Evolutionary conservation across 2,797 vertebrate species (phyloP), one percentile per base, ranked within the genome.

Genomic region (Heliangelus exortis): DNA sequence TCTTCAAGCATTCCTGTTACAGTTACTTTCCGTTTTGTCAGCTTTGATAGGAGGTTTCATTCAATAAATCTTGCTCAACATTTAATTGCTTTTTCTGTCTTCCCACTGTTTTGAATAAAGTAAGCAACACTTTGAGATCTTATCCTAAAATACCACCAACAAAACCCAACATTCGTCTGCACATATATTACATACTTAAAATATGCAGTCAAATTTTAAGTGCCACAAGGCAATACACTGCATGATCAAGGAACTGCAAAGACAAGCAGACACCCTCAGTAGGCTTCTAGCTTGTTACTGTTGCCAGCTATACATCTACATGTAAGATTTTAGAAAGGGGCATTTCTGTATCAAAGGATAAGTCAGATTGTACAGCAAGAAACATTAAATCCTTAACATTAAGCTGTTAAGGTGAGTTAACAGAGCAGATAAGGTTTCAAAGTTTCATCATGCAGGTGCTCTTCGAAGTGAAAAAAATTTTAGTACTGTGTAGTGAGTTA

Each of bases 351-450:
- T 77, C 57, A 87, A 93, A 92, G 71, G 47, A 78, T 31, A 65
- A 92, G 83, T 90, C 76, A 88, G 66, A 78, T 1, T 72, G 62
- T 54, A 68, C 73, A 93, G 83, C 36, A 93, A 69, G 53, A 91
- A 88, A 75, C 26, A 55, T 31, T 91, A 39, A 84, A 85, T 78
- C 54, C 73, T 80, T 47, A 71, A n/a, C n/a, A n/a, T n/a, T n/a
- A 29, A 90, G 53, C 26, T 65, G 29, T 75, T 86, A 91, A 67
- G 21, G 25, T 62, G 58, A 93, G 48, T n/a, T 75, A 95, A 90
- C 9, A 84, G 28, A 86, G 61, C 50, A 71, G 76, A 72, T 57
- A 34, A 88, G 73, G 73, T 86, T 80, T 74, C 29, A 26, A 36
- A 74, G 29, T 94, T 90, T 75, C 66, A 66, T 81, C 91, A 86